Conservation (phyloP, 64 coral and sea anemone genomes). For the Cladopsammia gracilis region DNA sequence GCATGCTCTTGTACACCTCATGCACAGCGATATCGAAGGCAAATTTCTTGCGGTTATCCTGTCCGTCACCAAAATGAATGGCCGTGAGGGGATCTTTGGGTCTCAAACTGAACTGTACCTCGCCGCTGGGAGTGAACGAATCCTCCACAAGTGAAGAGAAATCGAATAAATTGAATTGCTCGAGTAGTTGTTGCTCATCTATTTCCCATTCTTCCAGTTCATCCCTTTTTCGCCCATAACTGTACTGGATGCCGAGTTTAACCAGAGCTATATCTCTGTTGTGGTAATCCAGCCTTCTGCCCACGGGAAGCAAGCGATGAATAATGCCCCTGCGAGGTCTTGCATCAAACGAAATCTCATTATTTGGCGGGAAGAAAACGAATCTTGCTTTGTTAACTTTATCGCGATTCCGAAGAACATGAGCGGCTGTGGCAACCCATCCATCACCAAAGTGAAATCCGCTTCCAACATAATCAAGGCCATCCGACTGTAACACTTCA, state of each 20-base stretch:
- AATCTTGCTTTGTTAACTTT: slow-evolving; percentile 79
- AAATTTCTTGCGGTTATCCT: slow-evolving; percentile 66
- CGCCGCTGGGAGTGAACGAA: slow-evolving; percentile 18
- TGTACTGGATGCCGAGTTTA: slow-evolving; percentile 85
- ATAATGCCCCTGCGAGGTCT: slow-evolving; percentile 75
- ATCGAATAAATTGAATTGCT: slow-evolving; percentile 62
- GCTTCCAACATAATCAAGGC: slow-evolving; percentile 46
- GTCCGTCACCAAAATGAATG: slow-evolving; percentile 73
- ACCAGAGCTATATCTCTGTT: slow-evolving; percentile 89
- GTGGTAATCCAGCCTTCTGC: slow-evolving; percentile 86
- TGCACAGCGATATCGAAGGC: slow-evolving; percentile 55
- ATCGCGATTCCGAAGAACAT: slow-evolving; percentile 84
- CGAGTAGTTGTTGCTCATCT: slow-evolving; percentile 72
- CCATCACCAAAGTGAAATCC: slow-evolving; percentile 88
- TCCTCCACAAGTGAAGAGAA: slow-evolving; percentile 60
- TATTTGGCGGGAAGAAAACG: slow-evolving; percentile 61
- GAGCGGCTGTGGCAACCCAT: slow-evolving; percentile 84
- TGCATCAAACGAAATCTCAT: slow-evolving; percentile 62
- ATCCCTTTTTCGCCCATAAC: slow-evolving; percentile 62
- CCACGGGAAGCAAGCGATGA: slow-evolving; percentile 83
- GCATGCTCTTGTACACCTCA: slow-evolving; percentile 72
- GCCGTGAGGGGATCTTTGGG: slow-evolving; percentile 39
- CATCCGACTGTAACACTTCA: slow-evolving; percentile 49
- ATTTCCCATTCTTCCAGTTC: slow-evolving; percentile 85
- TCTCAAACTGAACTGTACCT: slow-evolving; percentile 50